Conservation (phyloP, 1,140 invertebrate genomes). For the Plodia interpunctella region DNA sequence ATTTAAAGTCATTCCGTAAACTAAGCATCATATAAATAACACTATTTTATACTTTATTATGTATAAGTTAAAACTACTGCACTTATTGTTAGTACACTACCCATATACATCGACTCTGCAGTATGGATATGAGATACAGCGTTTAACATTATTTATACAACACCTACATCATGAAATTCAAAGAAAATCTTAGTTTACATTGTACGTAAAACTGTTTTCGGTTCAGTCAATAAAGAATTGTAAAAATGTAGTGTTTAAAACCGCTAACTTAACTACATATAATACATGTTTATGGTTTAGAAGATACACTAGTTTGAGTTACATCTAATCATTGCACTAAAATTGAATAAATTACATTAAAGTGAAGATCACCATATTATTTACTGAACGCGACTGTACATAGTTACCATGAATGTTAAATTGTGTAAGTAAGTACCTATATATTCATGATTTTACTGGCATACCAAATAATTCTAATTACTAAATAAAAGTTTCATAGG, state of each 20-base stretch:
- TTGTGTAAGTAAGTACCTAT: slow-evolving; percentile 29
- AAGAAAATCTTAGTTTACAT: slow-evolving; percentile 50
- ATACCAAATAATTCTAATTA: slow-evolving; percentile 17
- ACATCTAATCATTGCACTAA: slow-evolving; percentile 76
- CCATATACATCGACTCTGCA: slow-evolving; percentile 54
- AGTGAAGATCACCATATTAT: slow-evolving; percentile 57
- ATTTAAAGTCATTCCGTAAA: slow-evolving; percentile 64
- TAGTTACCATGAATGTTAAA: slow-evolving; percentile 24
- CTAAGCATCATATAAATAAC: slow-evolving; percentile 75
- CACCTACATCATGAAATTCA: slow-evolving; percentile 44
- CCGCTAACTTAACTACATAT: slow-evolving; percentile 59
- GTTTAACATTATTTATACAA: slow-evolving; percentile 55
- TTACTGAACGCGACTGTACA: slow-evolving; percentile 39
- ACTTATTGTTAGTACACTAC: slow-evolving; percentile 59
- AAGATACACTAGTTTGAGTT: slow-evolving; percentile 58
- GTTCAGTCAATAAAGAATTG: slow-evolving; percentile 59
- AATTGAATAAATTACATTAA: slow-evolving; percentile 70
- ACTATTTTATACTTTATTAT: slow-evolving; percentile 70
- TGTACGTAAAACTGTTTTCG: slow-evolving; percentile 51
- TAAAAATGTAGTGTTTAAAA: slow-evolving; percentile 56
- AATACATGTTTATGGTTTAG: slow-evolving; percentile 57
- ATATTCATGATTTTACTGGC: slow-evolving; percentile 35
- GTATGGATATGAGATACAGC: slow-evolving; percentile 57
- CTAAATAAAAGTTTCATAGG: slow-evolving; percentile 32
- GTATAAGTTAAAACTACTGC: slow-evolving; percentile 61